These are phyloP conservation scores for Diabrotica undecimpunctata DNA, from an alignment of 1,140 invertebrate genomes.

Conservation along the genomic window DNA sequence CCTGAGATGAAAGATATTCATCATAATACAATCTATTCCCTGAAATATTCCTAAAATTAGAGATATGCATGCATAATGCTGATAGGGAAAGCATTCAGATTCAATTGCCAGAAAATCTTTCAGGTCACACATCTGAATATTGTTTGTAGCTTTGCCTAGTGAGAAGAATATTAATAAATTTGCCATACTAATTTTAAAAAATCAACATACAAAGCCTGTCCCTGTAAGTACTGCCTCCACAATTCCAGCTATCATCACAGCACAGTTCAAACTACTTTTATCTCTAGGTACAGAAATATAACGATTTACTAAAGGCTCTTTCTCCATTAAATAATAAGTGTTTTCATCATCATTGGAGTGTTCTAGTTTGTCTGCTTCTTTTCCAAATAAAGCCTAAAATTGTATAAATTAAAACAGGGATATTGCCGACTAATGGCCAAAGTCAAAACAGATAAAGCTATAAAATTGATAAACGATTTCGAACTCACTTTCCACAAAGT, in stretches of 20 bases:
- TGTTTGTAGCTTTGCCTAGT: neutral
- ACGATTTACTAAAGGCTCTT: conserved; percentile 94
- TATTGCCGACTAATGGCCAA: neutral
- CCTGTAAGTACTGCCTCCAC: conserved; percentile 93
- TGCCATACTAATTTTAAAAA: neutral
- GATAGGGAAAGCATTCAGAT: too few relatives aligned
- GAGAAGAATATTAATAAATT: conserved; percentile 11
- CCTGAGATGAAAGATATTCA: too few relatives aligned
- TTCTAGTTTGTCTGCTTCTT: conserved; percentile 97
- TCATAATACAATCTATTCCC: too few relatives aligned
- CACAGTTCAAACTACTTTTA: conserved; percentile 95
- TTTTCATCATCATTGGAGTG: conserved; percentile 97
- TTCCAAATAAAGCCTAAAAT: conserved; percentile 83
- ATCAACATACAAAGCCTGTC: conserved; percentile 89
- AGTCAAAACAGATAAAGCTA: neutral
- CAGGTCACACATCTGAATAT: neutral
- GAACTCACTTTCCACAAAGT: conserved; percentile 88
- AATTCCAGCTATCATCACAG: conserved; percentile 97
- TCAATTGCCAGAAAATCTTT: too few relatives aligned
- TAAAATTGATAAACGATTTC: neutral
- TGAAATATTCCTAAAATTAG: too few relatives aligned
- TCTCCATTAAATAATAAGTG: conserved; percentile 98
- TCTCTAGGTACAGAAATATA: conserved; percentile 98
- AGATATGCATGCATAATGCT: too few relatives aligned
- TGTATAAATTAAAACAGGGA: neutral